Evolutionary conservation across 2,113 vertebrate genomes (phyloP).

Genomic region (Aegithalos caudatus): DNA sequence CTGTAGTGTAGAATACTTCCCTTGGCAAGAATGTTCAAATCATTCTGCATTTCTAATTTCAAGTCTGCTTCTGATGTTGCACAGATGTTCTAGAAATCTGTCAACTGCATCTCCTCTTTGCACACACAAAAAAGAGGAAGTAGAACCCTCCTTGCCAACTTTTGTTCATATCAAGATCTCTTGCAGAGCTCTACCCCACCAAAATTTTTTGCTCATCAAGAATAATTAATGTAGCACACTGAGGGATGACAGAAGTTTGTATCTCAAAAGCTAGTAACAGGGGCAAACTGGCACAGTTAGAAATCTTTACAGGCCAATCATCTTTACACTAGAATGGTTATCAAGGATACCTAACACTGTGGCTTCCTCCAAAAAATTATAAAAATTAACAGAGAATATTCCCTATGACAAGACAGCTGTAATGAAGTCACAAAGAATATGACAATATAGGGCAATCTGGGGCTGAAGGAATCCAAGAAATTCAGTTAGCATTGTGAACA

Average conservation of each 20-base stretch:
- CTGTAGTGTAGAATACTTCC: background rate
- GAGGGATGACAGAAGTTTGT: background rate
- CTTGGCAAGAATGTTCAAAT: background rate
- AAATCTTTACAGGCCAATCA: background rate
- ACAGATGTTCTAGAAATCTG: background rate
- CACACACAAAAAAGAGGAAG: slow-evolving; percentile 21
- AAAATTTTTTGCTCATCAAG: background rate
- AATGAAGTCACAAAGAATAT: background rate
- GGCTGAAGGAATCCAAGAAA: background rate
- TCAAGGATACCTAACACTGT: background rate
- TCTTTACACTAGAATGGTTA: background rate
- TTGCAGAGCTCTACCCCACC: background rate
- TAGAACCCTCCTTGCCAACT: background rate
- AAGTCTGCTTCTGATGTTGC: background rate
- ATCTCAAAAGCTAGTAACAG: background rate
- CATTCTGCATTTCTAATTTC: background rate
- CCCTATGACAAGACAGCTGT: background rate
- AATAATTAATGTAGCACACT: background rate
- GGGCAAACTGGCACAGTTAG: background rate
- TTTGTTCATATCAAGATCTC: background rate
- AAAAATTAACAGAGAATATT: background rate
- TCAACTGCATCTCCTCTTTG: background rate
- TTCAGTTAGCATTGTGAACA: background rate
- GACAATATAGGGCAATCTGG: background rate
- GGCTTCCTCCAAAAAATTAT: background rate